Evolutionary conservation across 2,888 invertebrate genomes (phyloP), one percentile per base, ranked within the genome.

Genomic region (Apamea sordens): DNA sequence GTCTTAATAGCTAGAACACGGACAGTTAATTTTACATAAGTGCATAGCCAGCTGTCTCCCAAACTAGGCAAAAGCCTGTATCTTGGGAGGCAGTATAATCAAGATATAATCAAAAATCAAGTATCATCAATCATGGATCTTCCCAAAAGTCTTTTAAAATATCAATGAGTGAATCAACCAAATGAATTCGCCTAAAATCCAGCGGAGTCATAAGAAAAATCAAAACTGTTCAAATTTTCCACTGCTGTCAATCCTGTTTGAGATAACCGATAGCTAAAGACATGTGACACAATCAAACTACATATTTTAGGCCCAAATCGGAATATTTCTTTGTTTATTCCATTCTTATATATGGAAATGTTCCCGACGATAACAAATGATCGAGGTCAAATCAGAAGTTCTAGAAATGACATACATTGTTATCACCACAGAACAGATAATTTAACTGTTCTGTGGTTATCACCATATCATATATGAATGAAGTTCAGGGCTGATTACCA

Each of bases 231-330:
- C 72, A 86, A 90, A 79, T 83, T 89, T 89, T 89, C 89, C 89
- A 85, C 85, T 65, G 81, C 83, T 88, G 88, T 89, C 90, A 91
- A 86, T 85, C n/a, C 32, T 65, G n/a, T 13, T 53, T 10, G 1
- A 76, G 83, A 84, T 89, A 88, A 70, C 53, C 78, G 80, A 82
- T 70, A 81, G 18, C 28, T 28, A 28, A 2, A 28, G 50, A 67
- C 63, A 73, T 69, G 72, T 82, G 81, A 79, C 69, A 82, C 61
- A 72, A 61, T 74, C 64, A 10, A 59, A 75, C 24, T 76, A n/a
- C n/a, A 36, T 36, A 81, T 80, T 82, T 79, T 75, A 53, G 56
- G 41, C 36, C 28, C 36, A 75, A 63, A 73, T 61, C 82, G 32
- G 41, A 77, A 63, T n/a, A 32, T 32, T 70, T 53, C 78, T 79